Evolutionary conservation across 2,888 invertebrate species (phyloP).

Genomic region (Drosophila merina): DNA sequence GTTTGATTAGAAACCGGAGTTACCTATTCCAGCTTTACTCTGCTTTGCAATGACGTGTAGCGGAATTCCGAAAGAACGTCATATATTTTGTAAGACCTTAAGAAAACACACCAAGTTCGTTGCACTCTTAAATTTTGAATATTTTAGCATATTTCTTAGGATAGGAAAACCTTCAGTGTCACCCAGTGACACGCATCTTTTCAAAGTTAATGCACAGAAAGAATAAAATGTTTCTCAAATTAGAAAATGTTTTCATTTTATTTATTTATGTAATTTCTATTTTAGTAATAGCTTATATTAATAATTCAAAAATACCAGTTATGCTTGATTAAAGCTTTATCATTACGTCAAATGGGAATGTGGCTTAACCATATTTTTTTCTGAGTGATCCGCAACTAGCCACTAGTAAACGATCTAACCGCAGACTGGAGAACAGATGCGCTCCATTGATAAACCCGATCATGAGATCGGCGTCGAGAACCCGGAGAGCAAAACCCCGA

Average conservation of each 20-base stretch:
- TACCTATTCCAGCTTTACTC: neutral
- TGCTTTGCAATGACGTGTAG: slow-evolving; percentile 20
- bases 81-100: slow-evolving; percentile 44
- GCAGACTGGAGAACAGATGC: slow-evolving; percentile 41
- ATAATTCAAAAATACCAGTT: neutral
- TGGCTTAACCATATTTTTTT: neutral
- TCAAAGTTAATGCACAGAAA: neutral
- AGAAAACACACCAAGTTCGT: slow-evolving; percentile 40
- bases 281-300: neutral
- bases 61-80: slow-evolving; percentile 28
- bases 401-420: slow-evolving; percentile 44
- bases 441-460: slow-evolving; percentile 38
- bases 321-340: neutral
- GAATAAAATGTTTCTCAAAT: neutral
- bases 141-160: slow-evolving; percentile 19
- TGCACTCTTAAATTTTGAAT: slow-evolving; percentile 37
- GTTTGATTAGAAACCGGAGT: slow-evolving; percentile 34
- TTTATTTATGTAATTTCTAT: neutral
- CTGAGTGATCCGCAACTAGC: slow-evolving; percentile 4
- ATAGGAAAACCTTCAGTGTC: slow-evolving; percentile 30
- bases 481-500: slow-evolving; percentile 6
- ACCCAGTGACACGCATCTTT: slow-evolving; percentile 55
- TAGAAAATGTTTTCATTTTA: neutral
- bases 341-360: neutral
- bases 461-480: slow-evolving; percentile 13